Evolutionary conservation across 2,797 vertebrate genomes (phyloP).

Genomic region (Rhodeus uyekii): DNA sequence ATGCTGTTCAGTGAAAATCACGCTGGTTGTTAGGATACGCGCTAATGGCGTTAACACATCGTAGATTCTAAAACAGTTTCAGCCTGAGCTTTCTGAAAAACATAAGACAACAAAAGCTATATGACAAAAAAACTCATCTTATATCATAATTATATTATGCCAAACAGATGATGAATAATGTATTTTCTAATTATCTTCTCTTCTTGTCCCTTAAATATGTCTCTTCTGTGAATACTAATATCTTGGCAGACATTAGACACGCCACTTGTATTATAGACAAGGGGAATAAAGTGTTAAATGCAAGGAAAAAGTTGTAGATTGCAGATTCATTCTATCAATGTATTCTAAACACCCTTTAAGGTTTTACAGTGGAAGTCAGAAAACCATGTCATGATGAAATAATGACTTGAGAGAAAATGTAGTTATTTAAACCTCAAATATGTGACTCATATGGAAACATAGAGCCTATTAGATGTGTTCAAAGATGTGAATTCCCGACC

Average conservation of each 20-base stretch:
- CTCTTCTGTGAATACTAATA: constrained; percentile 12
- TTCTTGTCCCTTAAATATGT: constrained; percentile 64
- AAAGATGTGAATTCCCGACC: too few relatives aligned
- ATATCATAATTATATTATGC: constrained; percentile 69
- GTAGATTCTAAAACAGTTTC: constrained; percentile 54
- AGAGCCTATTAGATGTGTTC: too few relatives aligned
- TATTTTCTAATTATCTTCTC: constrained; percentile 63
- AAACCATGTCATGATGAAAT: not conserved
- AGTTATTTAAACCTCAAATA: too few relatives aligned
- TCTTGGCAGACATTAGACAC: not conserved
- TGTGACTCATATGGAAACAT: too few relatives aligned
- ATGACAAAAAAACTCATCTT: constrained; percentile 59
- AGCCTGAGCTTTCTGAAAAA: constrained; percentile 56
- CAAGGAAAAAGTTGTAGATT: not conserved
- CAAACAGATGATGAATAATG: constrained; percentile 73
- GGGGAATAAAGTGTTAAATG: not conserved
- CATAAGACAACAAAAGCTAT: constrained; percentile 67
- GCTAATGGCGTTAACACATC: constrained; percentile 58
- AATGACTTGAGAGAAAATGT: too few relatives aligned
- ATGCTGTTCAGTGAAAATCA: constrained; percentile 3
- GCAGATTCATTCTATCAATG: not conserved
- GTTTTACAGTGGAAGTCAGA: not conserved
- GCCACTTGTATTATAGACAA: not conserved
- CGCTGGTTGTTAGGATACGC: constrained; percentile 30
- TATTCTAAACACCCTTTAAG: not conserved